Conservation (phyloP, 2,113 vertebrate genomes). For the Canis aureus region DNA sequence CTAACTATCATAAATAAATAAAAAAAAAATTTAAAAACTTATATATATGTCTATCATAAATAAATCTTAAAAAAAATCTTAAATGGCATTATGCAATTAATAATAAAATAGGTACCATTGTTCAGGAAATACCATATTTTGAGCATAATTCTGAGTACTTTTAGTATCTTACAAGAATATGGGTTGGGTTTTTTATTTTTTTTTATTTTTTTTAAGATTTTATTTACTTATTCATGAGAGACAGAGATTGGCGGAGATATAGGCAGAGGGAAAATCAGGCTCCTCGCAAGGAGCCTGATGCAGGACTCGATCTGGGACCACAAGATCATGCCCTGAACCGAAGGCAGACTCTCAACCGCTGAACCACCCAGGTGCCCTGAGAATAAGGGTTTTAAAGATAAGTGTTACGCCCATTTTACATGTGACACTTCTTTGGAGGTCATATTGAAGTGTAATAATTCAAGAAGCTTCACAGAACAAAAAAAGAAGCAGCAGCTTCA, state of each 20-base stretch:
- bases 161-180: neutral
- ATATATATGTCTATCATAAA: too few relatives aligned
- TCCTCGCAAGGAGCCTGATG: too few relatives aligned
- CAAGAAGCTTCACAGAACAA: neutral
- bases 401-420: neutral
- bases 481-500: neutral
- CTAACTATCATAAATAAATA: too few relatives aligned
- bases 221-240: too few relatives aligned
- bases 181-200: neutral
- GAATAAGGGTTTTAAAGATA: conserved; percentile 22
- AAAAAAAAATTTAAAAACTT: too few relatives aligned
- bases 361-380: too few relatives aligned
- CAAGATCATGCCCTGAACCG: too few relatives aligned
- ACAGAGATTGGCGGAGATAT: too few relatives aligned
- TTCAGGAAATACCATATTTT: conserved; percentile 25
- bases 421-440: neutral
- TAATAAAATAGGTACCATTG: conserved; percentile 34
- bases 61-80: neutral
- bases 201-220: too few relatives aligned
- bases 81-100: conserved; percentile 28
- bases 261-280: too few relatives aligned
- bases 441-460: conserved; percentile 38
- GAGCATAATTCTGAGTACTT: neutral
- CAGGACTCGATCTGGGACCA: too few relatives aligned
- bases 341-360: too few relatives aligned